These are phyloP conservation scores for Archips xylosteana DNA, from an alignment of 2,888 invertebrate genomes.

Conservation along the genomic window DNA sequence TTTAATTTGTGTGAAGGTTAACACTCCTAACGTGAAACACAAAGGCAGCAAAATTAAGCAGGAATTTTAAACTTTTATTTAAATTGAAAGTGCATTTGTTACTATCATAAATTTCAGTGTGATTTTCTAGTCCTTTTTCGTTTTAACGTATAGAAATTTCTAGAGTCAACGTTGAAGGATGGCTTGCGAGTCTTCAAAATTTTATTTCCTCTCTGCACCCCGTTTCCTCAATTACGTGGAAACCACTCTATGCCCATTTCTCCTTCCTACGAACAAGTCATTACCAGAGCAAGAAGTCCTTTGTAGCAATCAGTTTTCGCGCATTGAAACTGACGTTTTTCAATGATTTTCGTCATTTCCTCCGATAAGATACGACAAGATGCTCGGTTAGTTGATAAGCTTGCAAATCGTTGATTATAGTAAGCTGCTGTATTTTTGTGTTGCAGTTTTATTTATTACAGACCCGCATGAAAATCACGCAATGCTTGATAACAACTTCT, in stretches of 20 bases:
- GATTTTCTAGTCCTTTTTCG: background rate
- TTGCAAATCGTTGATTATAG: background rate
- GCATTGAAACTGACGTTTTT: background rate
- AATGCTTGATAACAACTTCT: no score
- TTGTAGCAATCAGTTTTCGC: background rate
- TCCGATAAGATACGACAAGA: background rate
- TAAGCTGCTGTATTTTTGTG: background rate
- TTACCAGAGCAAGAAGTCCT: conserved; percentile 2
- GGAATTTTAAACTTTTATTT: background rate
- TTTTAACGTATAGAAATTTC: conserved; percentile 9
- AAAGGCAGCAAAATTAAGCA: conserved; percentile 15
- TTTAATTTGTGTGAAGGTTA: conserved; percentile 41
- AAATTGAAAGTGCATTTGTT: background rate
- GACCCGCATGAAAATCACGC: no score
- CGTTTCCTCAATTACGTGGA: conserved; percentile 37
- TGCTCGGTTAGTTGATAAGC: background rate
- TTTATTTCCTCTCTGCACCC: conserved; percentile 33
- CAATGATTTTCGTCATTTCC: conserved; percentile 7
- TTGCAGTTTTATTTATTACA: no score
- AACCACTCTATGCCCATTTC: conserved; percentile 27
- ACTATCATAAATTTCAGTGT: background rate
- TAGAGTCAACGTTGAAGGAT: conserved; percentile 18
- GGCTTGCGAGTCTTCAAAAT: conserved; percentile 23
- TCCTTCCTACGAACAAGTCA: conserved; percentile 10
- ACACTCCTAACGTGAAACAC: conserved; percentile 32